Base-by-base conservation (phyloP, 2,888 invertebrate genomes). In the Drosophila engyochracea region DNA sequence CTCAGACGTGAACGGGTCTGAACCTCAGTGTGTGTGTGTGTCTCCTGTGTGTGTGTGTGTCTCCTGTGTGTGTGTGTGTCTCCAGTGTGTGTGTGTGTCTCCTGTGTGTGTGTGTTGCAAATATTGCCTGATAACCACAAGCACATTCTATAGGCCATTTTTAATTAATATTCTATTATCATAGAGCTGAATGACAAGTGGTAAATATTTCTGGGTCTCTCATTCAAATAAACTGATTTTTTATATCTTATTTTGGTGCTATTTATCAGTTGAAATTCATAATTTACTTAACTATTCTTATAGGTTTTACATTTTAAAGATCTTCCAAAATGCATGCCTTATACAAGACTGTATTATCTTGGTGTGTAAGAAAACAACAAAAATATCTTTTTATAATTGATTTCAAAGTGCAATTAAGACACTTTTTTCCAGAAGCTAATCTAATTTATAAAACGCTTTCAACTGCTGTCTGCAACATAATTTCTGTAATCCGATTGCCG, bases 401-500 rank as follows among this genome's bases (percentile, higher is more conserved):
- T 16, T 61, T 57, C n/a, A n/a, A 33, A 25, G n/a, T 35, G 9
- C 47, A 47, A 25, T 14, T n/a, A 35, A 3, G 44, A 33, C 19
- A 14, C 39, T 14, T 31, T 53, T 30, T 6, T 22, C 12, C 5
- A 12, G 22, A 25, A 25, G 28, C 39, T 55, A 35, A 62, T 62
- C 62, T 57, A 51, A 44, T 70, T 61, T 28, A 5, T 9, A 31
- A 55, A 61, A 44, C 41, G 44, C 62, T 71, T 57, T 68, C 30
- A 41, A 16, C 30, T 10, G 25, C 5, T 19, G 53, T 53, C 41
- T 22, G 35, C 51, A 31, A 22, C 16, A 41, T 30, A 39, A 47
- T 35, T n/a, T 39, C 25, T 10, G 51, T 76, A 75, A 79, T 71
- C 68, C 51, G 61, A 78, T 78, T 78, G 75, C 16, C 44, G 58